Conservation (phyloP, 2,888 invertebrate species). For the Pimpla rufipes region DNA sequence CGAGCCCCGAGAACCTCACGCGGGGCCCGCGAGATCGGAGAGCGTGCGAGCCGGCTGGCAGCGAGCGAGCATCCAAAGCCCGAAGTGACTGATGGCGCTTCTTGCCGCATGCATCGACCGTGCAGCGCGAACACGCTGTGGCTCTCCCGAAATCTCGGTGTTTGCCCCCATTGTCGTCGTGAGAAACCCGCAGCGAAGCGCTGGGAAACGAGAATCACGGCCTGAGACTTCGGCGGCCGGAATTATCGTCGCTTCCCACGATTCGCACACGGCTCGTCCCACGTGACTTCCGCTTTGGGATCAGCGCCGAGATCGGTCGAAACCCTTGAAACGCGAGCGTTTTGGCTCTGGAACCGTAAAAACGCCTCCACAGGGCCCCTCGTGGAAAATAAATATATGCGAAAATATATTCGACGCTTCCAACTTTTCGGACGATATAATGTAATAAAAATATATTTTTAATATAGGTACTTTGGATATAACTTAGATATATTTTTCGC, state of each 20-base stretch:
- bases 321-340: too few relatives aligned
- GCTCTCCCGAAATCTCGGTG: slow-evolving; percentile 52
- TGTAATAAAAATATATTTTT: too few relatives aligned
- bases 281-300: background rate
- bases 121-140: background rate
- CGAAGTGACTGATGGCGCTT: slow-evolving; percentile 12
- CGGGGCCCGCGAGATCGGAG: slow-evolving; percentile 6
- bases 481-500: too few relatives aligned
- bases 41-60: slow-evolving; percentile 33
- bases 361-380: too few relatives aligned
- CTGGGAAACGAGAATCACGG: slow-evolving; percentile 50
- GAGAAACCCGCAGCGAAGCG: slow-evolving; percentile 51
- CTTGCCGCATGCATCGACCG: too few relatives aligned
- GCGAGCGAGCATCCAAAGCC: slow-evolving; percentile 1
- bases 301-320: background rate
- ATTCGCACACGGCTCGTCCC: slow-evolving; percentile 1
- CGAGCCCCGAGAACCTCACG: slow-evolving; percentile 7
- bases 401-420: too few relatives aligned
- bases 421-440: too few relatives aligned
- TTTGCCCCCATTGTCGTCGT: slow-evolving; percentile 51
- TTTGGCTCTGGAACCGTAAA: too few relatives aligned
- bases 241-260: slow-evolving; percentile 32
- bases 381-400: too few relatives aligned
- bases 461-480: too few relatives aligned
- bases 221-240: too few relatives aligned